These are phyloP conservation scores for Leptodactylus fallax DNA, from an alignment of 2,797 vertebrate genomes.

Conservation along the genomic window DNA sequence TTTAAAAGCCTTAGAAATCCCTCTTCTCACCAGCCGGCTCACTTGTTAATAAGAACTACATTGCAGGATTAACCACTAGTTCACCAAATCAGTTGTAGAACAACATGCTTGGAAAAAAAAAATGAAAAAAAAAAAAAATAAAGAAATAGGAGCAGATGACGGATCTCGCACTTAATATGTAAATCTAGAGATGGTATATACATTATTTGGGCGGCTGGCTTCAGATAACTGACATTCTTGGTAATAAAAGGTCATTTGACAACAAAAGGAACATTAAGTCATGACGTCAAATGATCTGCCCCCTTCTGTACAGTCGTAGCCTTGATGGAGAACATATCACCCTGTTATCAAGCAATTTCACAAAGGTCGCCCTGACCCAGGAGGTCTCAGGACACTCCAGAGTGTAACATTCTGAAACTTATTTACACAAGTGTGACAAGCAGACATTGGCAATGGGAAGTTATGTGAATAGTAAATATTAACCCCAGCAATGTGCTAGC, in stretches of 20 bases:
- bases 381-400: background rate
- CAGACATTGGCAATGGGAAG: background rate
- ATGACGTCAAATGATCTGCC: conserved; percentile 20
- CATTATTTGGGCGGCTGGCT: background rate
- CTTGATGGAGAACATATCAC: conserved; percentile 18
- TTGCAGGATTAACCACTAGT: background rate
- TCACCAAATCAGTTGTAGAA: too few species aligned
- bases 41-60: background rate
- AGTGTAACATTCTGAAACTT: background rate
- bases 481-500: too few species aligned
- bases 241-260: conserved; percentile 30
- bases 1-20: background rate
- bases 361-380: conserved; percentile 39
- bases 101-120: too few species aligned
- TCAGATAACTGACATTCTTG: conserved; percentile 1
- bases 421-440: background rate
- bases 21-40: background rate
- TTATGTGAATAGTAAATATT: background rate
- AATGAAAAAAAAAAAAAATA: too few species aligned
- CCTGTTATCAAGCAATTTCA: conserved; percentile 21
- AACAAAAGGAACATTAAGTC: conserved; percentile 47
- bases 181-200: background rate
- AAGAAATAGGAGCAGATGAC: too few species aligned
- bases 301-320: background rate
- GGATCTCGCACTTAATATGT: background rate